Evolutionary conservation across 1,140 invertebrate species (phyloP).

Genomic region (Hylaeus volcanicus): DNA sequence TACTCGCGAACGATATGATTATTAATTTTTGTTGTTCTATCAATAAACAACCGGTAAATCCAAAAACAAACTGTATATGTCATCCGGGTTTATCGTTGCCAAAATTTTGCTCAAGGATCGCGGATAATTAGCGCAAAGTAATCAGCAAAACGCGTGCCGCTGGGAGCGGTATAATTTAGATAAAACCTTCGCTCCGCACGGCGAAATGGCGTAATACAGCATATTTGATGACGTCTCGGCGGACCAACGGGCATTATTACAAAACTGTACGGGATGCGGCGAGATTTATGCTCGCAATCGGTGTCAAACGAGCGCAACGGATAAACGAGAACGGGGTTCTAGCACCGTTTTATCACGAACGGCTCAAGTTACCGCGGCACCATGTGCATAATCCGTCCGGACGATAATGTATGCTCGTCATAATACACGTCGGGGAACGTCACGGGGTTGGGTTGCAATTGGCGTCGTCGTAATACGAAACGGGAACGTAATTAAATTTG

Average conservation of each 20-base stretch:
- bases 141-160: neutral
- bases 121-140: neutral
- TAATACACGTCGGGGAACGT: neutral
- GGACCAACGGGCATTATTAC: slow-evolving; percentile 68
- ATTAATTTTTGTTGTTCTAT: too few species aligned
- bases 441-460: neutral
- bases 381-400: slow-evolving; percentile 51
- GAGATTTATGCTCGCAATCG: slow-evolving; percentile 69
- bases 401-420: neutral
- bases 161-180: slow-evolving; percentile 31
- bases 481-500: neutral
- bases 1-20: too few species aligned
- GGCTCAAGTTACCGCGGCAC: slow-evolving; percentile 64
- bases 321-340: slow-evolving; percentile 66
- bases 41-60: too few species aligned
- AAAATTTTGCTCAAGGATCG: slow-evolving; percentile 4
- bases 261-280: slow-evolving; percentile 59
- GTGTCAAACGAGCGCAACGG: slow-evolving; percentile 62
- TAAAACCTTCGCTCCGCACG: slow-evolving; percentile 34
- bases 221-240: slow-evolving; percentile 48
- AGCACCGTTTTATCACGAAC: slow-evolving; percentile 68
- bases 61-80: neutral
- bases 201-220: slow-evolving; percentile 17
- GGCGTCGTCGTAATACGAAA: slow-evolving; percentile 22
- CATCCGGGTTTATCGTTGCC: neutral